Evolutionary conservation across 2,888 invertebrate species (phyloP).

Genomic region (Beris chalybata): DNA sequence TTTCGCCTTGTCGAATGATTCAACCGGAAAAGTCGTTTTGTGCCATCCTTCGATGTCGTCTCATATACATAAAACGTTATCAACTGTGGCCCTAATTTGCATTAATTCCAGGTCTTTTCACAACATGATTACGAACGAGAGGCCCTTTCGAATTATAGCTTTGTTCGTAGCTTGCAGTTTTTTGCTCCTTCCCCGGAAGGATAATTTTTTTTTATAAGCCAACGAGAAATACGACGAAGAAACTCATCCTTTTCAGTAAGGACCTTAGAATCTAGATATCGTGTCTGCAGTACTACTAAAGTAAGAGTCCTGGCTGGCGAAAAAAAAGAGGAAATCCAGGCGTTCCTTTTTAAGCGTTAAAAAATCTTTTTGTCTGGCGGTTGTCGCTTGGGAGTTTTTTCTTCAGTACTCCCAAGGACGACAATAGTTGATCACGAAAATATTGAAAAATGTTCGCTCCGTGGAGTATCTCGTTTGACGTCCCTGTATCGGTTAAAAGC

Average conservation of each 20-base stretch:
- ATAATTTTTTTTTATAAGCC: neutral
- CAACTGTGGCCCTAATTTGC: constrained; percentile 26
- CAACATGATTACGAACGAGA: constrained; percentile 29
- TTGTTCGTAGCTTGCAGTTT: neutral
- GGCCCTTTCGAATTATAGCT: neutral
- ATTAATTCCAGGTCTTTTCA: constrained; percentile 31
- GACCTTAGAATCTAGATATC: neutral
- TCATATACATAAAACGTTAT: constrained; percentile 17
- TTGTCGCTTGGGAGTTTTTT: constrained; percentile 1
- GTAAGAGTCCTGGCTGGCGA: neutral
- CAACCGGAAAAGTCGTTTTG: constrained; percentile 28
- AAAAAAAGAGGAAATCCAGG: neutral
- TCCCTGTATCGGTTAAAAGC: no score
- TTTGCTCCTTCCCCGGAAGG: neutral
- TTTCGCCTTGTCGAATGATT: constrained; percentile 5
- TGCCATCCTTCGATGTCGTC: neutral
- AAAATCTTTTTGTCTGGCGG: constrained; percentile 21
- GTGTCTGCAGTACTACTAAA: neutral
- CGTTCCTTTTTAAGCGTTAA: neutral
- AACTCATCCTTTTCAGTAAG: neutral
- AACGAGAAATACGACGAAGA: neutral
- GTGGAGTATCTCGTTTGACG: no score
- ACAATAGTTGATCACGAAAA: no score
- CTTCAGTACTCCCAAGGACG: no score
- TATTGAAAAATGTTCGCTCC: no score